Percentiles rank a stretch among this genome's conserved stretches.
phyloP scores from a whole-genome alignment of 2,113 vertebrate species.

The Vidua macroura region DNA sequence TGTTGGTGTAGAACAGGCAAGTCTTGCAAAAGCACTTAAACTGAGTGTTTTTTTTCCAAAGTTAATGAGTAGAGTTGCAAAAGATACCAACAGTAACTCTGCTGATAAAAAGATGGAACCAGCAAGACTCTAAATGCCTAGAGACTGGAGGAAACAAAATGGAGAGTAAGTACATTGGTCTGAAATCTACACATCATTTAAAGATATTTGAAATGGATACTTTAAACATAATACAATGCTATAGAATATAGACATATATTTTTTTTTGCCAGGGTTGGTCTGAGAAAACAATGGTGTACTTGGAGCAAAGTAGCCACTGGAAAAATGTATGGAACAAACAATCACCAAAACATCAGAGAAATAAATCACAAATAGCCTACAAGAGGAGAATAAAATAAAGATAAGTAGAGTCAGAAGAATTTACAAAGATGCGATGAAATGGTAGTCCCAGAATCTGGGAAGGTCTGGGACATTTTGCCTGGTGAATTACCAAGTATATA shows the following conservation, averaged over 20 bases:
- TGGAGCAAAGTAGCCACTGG: neutral
- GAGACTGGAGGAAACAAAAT: neutral
- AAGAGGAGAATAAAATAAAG: neutral
- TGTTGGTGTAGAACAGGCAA: neutral
- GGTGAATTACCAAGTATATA: neutral
- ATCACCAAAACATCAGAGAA: neutral
- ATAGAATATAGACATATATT: neutral
- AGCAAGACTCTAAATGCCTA: neutral
- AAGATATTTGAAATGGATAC: neutral
- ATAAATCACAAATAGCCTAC: neutral
- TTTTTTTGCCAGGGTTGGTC: neutral
- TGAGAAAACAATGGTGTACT: neutral
- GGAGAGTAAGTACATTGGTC: neutral
- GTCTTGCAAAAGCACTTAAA: neutral
- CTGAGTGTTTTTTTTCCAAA: neutral
- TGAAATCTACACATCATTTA: neutral
- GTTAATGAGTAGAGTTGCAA: neutral
- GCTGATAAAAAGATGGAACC: neutral
- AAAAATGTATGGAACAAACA: neutral
- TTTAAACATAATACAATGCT: neutral
- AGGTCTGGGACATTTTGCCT: neutral
- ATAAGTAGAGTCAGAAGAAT: neutral
- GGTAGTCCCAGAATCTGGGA: neutral
- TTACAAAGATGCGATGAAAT: neutral
- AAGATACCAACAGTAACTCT: neutral